Base-by-base conservation (phyloP, 2,797 vertebrate species). In the Poeciliopsis turneri region DNA sequence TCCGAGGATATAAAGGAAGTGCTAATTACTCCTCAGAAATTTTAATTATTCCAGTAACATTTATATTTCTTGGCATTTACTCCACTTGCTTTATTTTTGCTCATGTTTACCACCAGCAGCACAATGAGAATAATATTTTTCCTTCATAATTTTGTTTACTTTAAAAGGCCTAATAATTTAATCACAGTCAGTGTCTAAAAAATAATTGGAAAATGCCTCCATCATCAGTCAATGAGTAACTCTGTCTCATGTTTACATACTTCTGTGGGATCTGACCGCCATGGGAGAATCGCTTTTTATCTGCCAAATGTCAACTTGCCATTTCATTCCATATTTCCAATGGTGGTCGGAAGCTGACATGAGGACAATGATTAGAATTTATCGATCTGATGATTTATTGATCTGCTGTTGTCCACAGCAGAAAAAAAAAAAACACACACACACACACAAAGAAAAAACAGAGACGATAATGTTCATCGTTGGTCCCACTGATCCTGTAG, bases 341-440 rank as follows among this genome's bases (percentile, higher is more conserved):
- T 7, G 57, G 41, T 16, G 36, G 75, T 78, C 75, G 68, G 70
- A 4, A 5, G 49, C 71, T 33, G 43, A 83, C 83, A 82, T 46
- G 0, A 15, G 28, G 47, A 68, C 80, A 59, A 77, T 75, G 53
- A 83, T 89, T 66, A 87, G 78, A 77, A 79, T 4, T 72, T 51
- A 90, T 79, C 33, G 88, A 90, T 86, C 72, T n/a, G 51, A 49
- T 83, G 86, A 91, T 83, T 79, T 76, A 89, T 89, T 77, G 81
- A 91, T 86, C 79, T 2, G 5, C 75, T 46, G 83, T 84, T 46
- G 83, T 84, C 43, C 43, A 72, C 36, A 39, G 57, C 25, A 70
- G 16, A 51, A 36, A 51, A 51, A 6, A 7, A 25, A 51, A 3
- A 9, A 9, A 53, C 49, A 10, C 30, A 30, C 30, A 30, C 30